These are phyloP conservation scores for Eupeodes latifasciatus DNA, from an alignment of 2,888 invertebrate genomes.

Conservation along the genomic window DNA sequence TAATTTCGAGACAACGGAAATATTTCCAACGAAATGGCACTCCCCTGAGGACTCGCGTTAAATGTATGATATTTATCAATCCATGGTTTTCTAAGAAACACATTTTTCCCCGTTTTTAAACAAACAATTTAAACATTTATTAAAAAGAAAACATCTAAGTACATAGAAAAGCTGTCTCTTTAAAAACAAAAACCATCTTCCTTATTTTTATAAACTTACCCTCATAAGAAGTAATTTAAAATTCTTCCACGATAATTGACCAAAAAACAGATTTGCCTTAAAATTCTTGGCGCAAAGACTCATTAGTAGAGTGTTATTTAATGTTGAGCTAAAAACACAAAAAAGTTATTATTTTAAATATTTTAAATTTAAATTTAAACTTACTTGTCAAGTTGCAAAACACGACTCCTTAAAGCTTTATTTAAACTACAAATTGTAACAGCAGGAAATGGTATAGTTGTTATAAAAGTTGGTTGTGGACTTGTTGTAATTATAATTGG, in stretches of 20 bases:
- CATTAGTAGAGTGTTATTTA: constrained; percentile 81
- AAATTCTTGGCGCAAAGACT: constrained; percentile 81
- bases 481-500: constrained; percentile 92
- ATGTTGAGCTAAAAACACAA: constrained; percentile 77
- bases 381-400: constrained; percentile 85
- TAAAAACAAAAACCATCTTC: too few species aligned
- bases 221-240: constrained; percentile 81
- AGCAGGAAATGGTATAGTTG: constrained; percentile 92
- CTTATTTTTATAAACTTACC: constrained; percentile 77
- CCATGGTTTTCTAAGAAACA: too few species aligned
- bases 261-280: constrained; percentile 79
- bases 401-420: constrained; percentile 89
- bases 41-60: too few species aligned
- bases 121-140: too few species aligned
- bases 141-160: too few species aligned
- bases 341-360: background rate
- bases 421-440: constrained; percentile 94
- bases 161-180: too few species aligned
- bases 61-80: too few species aligned
- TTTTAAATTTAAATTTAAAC: background rate
- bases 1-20: too few species aligned
- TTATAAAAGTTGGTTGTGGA: constrained; percentile 88
- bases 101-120: too few species aligned
- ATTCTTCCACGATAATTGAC: constrained; percentile 80
- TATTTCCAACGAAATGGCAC: too few species aligned